These are phyloP conservation scores for Sphaerophoria taeniata DNA, from an alignment of 2,888 invertebrate species.

Conservation along the genomic window DNA sequence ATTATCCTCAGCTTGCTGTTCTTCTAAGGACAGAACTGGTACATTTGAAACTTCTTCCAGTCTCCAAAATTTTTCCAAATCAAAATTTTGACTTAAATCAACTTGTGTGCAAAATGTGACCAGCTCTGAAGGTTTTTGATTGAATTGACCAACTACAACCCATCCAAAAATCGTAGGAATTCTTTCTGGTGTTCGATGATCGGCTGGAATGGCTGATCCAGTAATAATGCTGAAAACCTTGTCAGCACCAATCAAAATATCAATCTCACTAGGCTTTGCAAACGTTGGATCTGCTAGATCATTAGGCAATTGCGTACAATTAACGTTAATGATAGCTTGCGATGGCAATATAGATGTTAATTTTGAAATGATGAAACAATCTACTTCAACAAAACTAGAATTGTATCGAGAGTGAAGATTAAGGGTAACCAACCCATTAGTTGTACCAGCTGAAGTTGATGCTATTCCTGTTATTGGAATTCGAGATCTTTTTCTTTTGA, in stretches of 20 bases:
- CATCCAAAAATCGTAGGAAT: no score
- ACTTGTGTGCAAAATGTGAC: no score
- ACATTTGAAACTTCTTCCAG: not conserved
- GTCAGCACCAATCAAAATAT: no score
- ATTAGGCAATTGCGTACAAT: not conserved
- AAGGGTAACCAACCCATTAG: constrained; percentile 2
- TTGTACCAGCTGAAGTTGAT: constrained; percentile 3
- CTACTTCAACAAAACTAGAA: no score
- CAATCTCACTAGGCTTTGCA: not conserved
- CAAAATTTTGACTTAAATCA: not conserved
- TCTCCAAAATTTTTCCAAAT: constrained; percentile 20
- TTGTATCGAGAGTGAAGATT: no score
- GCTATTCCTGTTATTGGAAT: constrained; percentile 24
- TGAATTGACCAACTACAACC: no score
- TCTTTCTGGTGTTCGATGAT: no score
- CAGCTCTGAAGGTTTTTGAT: no score
- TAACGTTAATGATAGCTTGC: no score
- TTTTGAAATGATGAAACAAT: not conserved
- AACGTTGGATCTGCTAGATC: constrained; percentile 15
- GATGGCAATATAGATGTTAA: constrained; percentile 5
- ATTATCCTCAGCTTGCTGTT: no score
- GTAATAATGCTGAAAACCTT: no score
- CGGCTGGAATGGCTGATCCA: no score
- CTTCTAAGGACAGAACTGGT: not conserved
- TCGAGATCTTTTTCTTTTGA: constrained; percentile 19